Conservation (phyloP, 2,888 invertebrate genomes). For the Platycnemis pennipes region DNA sequence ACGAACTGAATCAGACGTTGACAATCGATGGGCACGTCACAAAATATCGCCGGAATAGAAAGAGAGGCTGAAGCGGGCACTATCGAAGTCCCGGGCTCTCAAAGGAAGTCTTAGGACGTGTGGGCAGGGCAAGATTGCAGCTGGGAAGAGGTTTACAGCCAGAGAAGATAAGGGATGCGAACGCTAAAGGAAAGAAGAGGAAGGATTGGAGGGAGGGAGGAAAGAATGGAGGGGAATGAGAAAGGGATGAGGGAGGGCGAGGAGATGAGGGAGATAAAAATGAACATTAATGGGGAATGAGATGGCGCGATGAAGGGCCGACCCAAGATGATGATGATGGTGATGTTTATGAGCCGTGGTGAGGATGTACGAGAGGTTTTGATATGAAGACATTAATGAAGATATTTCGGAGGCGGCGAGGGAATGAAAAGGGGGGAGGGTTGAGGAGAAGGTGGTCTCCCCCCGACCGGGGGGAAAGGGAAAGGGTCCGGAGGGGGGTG, state of each 20-base stretch:
- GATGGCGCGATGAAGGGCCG: slow-evolving; percentile 9
- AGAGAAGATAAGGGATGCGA: not conserved
- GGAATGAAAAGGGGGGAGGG: not conserved
- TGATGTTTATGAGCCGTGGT: slow-evolving; percentile 35
- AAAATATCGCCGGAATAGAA: too few relatives aligned
- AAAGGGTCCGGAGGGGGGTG: not conserved
- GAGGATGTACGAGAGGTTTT: slow-evolving; percentile 6
- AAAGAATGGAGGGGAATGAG: not conserved
- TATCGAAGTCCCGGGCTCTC: too few relatives aligned
- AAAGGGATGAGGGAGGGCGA: not conserved
- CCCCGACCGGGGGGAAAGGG: not conserved
- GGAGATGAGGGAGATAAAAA: not conserved
- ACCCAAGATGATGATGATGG: slow-evolving; percentile 29
- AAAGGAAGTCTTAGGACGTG: too few relatives aligned
- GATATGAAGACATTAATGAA: slow-evolving; percentile 50
- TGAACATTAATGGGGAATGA: slow-evolving; percentile 39
- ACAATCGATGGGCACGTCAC: too few relatives aligned
- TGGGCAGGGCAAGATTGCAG: too few relatives aligned
- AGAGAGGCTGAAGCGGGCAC: too few relatives aligned
- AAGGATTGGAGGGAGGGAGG: not conserved
- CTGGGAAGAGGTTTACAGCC: not conserved
- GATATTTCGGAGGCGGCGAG: slow-evolving; percentile 15
- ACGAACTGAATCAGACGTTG: too few relatives aligned
- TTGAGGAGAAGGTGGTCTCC: not conserved
- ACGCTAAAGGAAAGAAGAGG: not conserved